Evolutionary conservation across 2,888 invertebrate species (phyloP), one percentile per base, ranked within the genome.

Genomic region (Frankliniella fusca): DNA sequence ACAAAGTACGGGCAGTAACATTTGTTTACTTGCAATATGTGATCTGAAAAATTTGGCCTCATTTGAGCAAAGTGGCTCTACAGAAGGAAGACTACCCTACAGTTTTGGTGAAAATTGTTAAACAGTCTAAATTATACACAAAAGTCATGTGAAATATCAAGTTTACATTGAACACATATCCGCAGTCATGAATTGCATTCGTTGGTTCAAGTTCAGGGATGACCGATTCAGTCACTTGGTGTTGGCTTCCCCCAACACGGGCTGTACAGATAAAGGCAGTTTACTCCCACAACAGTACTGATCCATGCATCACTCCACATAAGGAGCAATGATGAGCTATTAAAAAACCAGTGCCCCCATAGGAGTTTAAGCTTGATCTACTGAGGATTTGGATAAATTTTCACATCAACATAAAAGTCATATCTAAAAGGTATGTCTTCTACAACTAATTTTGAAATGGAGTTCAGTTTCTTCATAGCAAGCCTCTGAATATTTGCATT

Each of bases 61-160:
- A 76, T 27, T 76, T 76, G 70, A 76, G 70, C 70, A 76, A 76
- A 76, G 3, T 11, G 70, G 70, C 70, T 76, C 70, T 27, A 76
- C 23, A 27, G 70, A 76, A 76, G 70, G 70, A 76, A 76, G 70
- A 76, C 70, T 76, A 76, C 70, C 70, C 70, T 76, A 76, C 70
- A 27, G 70, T 20, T 76, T 76, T 76, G 70, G 70, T 76, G 70
- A 76, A 12, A 23, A 76, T 27, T 18, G 61, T 27, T 76, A 23
- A 76, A 76, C 70, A 76, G 70, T 76, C 61, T 61, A 61, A 54
- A 61, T 20, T 20, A 61, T 61, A 61, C 61, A 61, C 61, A 61
- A 20, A 27, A 76, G 27, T 76, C 23, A 76, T 20, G 15, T 5
- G 54, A 54, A 15, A 54, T 23, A 70, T 27, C 23, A 23, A 54